Evolutionary conservation across 1,140 invertebrate genomes (phyloP).

Genomic region (Ericerus pela): DNA sequence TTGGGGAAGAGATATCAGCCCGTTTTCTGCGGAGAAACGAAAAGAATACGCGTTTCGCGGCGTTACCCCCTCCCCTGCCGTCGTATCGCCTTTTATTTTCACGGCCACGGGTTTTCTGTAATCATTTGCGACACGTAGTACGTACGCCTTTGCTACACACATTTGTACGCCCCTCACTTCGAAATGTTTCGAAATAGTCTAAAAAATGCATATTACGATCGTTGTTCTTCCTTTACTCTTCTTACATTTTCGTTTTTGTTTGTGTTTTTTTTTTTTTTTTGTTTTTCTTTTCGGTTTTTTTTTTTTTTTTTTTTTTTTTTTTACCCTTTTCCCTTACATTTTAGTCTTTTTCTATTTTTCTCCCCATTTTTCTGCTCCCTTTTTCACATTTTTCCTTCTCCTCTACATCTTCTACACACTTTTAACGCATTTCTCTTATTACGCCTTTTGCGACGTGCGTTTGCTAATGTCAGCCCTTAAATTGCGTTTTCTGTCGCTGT

Average conservation of each 20-base stretch:
- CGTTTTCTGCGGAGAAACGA: too few relatives aligned
- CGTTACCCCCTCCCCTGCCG: too few relatives aligned
- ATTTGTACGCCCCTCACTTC: slow-evolving; percentile 1
- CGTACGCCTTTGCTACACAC: slow-evolving; percentile 1
- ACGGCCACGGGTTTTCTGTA: background rate
- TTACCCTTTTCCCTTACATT: too few relatives aligned
- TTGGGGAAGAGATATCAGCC: slow-evolving; percentile 4
- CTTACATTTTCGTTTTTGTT: too few relatives aligned
- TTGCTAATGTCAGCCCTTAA: slow-evolving; percentile 9
- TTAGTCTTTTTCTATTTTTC: too few relatives aligned
- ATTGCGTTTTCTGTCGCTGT: slow-evolving; percentile 10
- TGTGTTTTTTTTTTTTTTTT: too few relatives aligned
- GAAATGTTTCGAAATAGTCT: slow-evolving; percentile 10
- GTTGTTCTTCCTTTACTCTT: background rate
- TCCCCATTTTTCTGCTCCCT: too few relatives aligned
- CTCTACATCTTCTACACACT: too few relatives aligned
- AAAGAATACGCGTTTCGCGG: slow-evolving; percentile 2
- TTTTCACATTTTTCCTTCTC: too few relatives aligned
- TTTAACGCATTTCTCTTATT: slow-evolving; percentile 5
- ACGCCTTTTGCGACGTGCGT: slow-evolving; percentile 8
- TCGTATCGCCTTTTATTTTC: slow-evolving; percentile 3
- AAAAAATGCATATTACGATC: slow-evolving; percentile 11
- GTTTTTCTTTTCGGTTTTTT: too few relatives aligned
- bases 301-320: too few relatives aligned
- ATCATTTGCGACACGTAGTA: slow-evolving; percentile 7